A percentile compares a stretch with the other conserved stretches of the same genome.
phyloP scores from a whole-genome alignment of 2,113 vertebrate genomes.

The Pteronura brasiliensis region DNA sequence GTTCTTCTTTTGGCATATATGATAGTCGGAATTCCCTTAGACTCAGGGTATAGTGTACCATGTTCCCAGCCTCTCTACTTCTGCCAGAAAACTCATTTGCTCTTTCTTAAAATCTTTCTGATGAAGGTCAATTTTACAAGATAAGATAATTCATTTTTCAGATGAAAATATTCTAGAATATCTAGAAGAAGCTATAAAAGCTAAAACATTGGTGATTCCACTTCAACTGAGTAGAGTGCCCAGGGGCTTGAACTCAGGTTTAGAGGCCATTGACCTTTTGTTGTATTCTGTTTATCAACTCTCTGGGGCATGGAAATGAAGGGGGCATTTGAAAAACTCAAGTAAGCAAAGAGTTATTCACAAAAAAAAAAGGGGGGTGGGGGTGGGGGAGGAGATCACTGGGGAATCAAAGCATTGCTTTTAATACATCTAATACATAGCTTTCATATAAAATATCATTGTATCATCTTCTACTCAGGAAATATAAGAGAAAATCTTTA shows the following conservation, averaged over 20 bases:
- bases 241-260: neutral
- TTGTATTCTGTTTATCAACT: neutral
- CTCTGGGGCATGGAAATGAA: neutral
- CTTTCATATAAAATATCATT: neutral
- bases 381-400: neutral
- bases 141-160: neutral
- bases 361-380: too few relatives aligned
- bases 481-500: neutral
- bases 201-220: neutral
- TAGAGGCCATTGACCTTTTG: neutral
- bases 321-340: neutral
- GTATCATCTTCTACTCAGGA: neutral
- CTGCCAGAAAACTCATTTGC: neutral
- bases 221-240: neutral
- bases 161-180: neutral
- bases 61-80: neutral
- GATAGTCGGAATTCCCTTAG: neutral
- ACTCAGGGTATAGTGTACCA: neutral
- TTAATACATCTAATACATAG: neutral
- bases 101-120: slow-evolving; percentile 6
- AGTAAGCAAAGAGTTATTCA: neutral
- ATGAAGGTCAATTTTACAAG: neutral
- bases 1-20: neutral
- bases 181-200: neutral
- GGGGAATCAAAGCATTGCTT: neutral